Evolutionary conservation across 2,888 invertebrate species (phyloP), one percentile per base, ranked within the genome.

Genomic region (Orthonevra nobilis): DNA sequence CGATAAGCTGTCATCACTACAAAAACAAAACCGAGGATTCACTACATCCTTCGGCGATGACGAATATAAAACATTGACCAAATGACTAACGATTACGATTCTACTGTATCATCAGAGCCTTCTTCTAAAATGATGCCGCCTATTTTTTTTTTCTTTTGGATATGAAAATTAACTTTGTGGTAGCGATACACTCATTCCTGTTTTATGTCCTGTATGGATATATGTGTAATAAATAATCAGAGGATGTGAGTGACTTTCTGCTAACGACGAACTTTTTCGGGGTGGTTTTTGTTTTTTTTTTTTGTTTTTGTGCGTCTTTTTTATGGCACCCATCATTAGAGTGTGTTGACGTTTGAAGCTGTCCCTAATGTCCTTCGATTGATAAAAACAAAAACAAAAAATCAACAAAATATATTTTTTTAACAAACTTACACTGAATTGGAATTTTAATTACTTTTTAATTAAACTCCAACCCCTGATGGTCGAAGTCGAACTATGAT

Each of bases 381-480:
- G n/a, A n/a, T n/a, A n/a, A n/a, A n/a, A n/a, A n/a, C n/a, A n/a
- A n/a, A n/a, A n/a, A n/a, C n/a, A n/a, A n/a, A n/a, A n/a, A n/a
- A n/a, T n/a, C n/a, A n/a, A n/a, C n/a, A n/a, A n/a, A n/a, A n/a
- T n/a, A n/a, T n/a, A n/a, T n/a, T n/a, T n/a, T n/a, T n/a, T n/a
- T n/a, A n/a, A 52, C 0, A 19, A 32, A 50, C 17, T 48, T 23
- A 42, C 44, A 38, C 46, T 50, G 28, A 42, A 60, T 60, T 26
- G 38, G 60, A 77, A 70, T 64, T 72, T 77, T 60, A 77, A 77
- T 77, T 72, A 72, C 70, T 77, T 77, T 77, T 77, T 77, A 77
- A 77, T 77, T 70, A 72, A 77, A 66, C 56, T 26, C 50, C 42
- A 14, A 3, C 17, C n/a, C n/a, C 10, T n/a, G 17, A n/a, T n/a